Conservation (phyloP, 37 sponge, comb jelly and placozoan species). For the Cladorhizidae sp. region DNA sequence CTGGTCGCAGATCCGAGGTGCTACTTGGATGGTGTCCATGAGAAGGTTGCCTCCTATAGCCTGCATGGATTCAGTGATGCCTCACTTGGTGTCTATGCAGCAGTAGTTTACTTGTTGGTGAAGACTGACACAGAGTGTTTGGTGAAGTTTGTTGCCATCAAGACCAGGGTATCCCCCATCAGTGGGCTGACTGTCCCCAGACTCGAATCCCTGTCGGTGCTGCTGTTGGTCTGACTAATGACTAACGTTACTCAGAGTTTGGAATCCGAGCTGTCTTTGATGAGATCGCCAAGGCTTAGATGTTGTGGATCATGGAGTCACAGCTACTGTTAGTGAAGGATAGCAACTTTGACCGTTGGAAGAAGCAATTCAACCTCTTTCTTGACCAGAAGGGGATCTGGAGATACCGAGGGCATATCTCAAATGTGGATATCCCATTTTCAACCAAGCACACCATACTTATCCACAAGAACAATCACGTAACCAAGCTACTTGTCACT, state of each 20-base stretch:
- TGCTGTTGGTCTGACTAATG: constrained; percentile 22
- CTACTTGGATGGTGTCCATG: constrained; percentile 1
- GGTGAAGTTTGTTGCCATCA: constrained; percentile 15
- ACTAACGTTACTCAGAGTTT: constrained; percentile 6
- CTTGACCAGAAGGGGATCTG: constrained; percentile 11
- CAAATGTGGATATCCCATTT: constrained; percentile 38
- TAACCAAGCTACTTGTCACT: constrained; percentile 10
- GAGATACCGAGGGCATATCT: constrained; percentile 38
- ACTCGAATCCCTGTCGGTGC: constrained; percentile 35
- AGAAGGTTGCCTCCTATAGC: neutral
- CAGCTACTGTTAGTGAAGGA: neutral
- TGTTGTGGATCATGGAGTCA: constrained; percentile 9
- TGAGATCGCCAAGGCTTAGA: neutral
- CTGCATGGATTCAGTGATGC: constrained; percentile 40
- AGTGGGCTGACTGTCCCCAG: constrained; percentile 26
- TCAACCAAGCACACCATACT: constrained; percentile 31
- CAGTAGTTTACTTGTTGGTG: constrained; percentile 20
- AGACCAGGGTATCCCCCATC: constrained; percentile 37
- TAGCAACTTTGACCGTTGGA: neutral
- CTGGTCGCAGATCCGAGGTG: constrained; percentile 19
- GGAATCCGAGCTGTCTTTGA: too few species aligned
- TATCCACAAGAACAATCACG: neutral
- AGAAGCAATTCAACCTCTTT: constrained; percentile 21
- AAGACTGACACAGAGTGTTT: neutral
- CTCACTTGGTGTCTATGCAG: constrained; percentile 30